Base-by-base conservation (phyloP, 2,888 invertebrate species). In the Epinotia demarniana region DNA sequence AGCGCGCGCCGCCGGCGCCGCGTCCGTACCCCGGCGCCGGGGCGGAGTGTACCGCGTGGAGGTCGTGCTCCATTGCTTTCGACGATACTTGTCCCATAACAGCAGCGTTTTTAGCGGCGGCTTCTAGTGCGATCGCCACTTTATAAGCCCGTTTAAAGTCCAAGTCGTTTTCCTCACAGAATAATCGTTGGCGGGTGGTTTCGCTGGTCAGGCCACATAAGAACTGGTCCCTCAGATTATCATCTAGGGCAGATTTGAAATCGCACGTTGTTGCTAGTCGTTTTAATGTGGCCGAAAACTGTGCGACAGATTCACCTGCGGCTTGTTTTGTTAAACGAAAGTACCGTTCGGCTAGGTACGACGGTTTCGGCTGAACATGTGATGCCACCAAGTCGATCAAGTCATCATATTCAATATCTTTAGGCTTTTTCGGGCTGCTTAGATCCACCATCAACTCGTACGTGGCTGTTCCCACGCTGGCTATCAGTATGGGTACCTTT, bases 401-500 rank as follows among this genome's bases (percentile, higher is more conserved):
- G 3, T 43, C 57, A 1, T 43, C 46, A 23, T 72, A 72, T 18
- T 63, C n/a, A 6, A 64, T 46, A 0, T 43, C 19, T 4, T 49
- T 27, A 6, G 62, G 71, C 12, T 71, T 71, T 5, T 18, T 39
- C 3, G 72, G 72, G 18, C 39, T 63, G 49, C 72, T 64, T 1
- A 72, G 9, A 19, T 64, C 64, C 2, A 57, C 72, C 64, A 72
- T 72, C 13, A 72, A 39, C 18, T 72, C 72, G 27, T 72, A 72
- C 2, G 72, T 46, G 2, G 27, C 64, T 16, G n/a, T 43, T 13
- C 72, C 72, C 19, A 72, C 68, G 23, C 57, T 43, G 3, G 68
- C 68, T 18, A 68, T n/a, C 43, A 68, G 18, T 60, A n/a, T 69
- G 13, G 69, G 60, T 4, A 69, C 46, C 18, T 60, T 60, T n/a